Evolutionary conservation across 2,113 vertebrate genomes (phyloP).

Genomic region (Cacatua alba): DNA sequence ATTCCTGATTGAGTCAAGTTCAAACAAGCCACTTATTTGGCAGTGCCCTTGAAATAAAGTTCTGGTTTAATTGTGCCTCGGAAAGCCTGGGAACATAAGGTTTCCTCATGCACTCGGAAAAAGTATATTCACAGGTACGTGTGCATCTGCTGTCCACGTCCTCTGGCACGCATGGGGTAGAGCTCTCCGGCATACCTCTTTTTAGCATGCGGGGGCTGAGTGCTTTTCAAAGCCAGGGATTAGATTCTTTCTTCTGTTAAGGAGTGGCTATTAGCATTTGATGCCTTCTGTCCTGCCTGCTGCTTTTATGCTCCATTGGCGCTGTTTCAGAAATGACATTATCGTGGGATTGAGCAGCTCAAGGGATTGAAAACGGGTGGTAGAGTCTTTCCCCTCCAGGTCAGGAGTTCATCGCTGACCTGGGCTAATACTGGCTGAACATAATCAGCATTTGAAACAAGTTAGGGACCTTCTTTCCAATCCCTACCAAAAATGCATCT

Average conservation of each 20-base stretch:
- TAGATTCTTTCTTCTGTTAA: slow-evolving; percentile 39
- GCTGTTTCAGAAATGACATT: slow-evolving; percentile 59
- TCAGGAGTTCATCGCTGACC: slow-evolving; percentile 41
- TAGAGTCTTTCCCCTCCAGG: slow-evolving; percentile 1
- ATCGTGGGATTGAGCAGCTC: slow-evolving; percentile 46
- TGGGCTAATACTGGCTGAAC: neutral
- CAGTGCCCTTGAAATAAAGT: slow-evolving; percentile 32
- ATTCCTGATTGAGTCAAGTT: slow-evolving; percentile 23
- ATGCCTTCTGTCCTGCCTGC: slow-evolving; percentile 63
- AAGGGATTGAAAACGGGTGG: neutral
- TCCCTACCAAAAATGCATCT: neutral
- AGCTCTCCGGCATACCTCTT: slow-evolving; percentile 6
- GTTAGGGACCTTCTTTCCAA: neutral
- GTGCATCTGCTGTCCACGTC: slow-evolving; percentile 8
- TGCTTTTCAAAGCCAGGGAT: slow-evolving; percentile 54
- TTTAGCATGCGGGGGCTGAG: slow-evolving; percentile 15
- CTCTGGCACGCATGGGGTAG: neutral
- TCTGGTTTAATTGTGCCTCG: neutral
- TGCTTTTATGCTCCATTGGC: slow-evolving; percentile 63
- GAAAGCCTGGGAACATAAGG: slow-evolving; percentile 25
- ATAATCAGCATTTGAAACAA: slow-evolving; percentile 37
- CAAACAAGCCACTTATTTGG: slow-evolving; percentile 55
- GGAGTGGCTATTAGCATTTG: slow-evolving; percentile 57
- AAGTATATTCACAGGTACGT: neutral
- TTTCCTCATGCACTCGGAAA: slow-evolving; percentile 2